Percentiles rank a stretch among this genome's conserved stretches.
Evolutionary conservation across 2,888 invertebrate genomes (phyloP).

Genomic region (Noctua janthina): DNA sequence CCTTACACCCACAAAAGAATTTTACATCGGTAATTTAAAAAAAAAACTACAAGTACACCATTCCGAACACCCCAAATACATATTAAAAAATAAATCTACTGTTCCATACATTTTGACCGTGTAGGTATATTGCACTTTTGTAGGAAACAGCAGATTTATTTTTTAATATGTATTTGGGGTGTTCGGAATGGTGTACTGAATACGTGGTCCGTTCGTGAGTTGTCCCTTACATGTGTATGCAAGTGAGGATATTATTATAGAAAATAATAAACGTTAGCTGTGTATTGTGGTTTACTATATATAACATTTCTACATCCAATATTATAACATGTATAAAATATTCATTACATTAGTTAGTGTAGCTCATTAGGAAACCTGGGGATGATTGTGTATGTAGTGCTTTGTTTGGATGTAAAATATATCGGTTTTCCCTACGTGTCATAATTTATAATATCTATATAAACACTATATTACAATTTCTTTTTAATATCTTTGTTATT

Average conservation of each 20-base stretch:
- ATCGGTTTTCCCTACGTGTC: neutral
- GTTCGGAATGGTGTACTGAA: neutral
- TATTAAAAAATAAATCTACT: too few species aligned
- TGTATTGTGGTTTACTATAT: constrained; percentile 39
- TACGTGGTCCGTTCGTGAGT: neutral
- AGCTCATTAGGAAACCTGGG: constrained; percentile 34
- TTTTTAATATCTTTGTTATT: constrained; percentile 16
- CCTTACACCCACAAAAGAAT: too few species aligned
- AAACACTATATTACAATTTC: constrained; percentile 16
- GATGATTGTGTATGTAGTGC: constrained; percentile 2
- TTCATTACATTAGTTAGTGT: constrained; percentile 24
- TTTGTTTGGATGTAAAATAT: constrained; percentile 15
- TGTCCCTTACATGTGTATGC: neutral
- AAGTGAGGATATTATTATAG: neutral
- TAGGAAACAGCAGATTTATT: neutral
- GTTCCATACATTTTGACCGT: neutral
- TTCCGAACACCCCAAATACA: too few species aligned
- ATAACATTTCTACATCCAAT: constrained; percentile 46
- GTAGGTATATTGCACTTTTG: neutral
- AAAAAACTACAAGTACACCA: too few species aligned
- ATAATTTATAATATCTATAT: constrained; percentile 15
- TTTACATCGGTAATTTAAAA: neutral
- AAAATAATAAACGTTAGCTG: constrained; percentile 22
- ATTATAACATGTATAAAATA: constrained; percentile 57
- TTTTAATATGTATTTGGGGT: neutral